Percentiles rank a stretch among this genome's conserved stretches.
Evolutionary conservation across 2,113 vertebrate genomes (phyloP).

Genomic region (Neolamprologus fasciatus): DNA sequence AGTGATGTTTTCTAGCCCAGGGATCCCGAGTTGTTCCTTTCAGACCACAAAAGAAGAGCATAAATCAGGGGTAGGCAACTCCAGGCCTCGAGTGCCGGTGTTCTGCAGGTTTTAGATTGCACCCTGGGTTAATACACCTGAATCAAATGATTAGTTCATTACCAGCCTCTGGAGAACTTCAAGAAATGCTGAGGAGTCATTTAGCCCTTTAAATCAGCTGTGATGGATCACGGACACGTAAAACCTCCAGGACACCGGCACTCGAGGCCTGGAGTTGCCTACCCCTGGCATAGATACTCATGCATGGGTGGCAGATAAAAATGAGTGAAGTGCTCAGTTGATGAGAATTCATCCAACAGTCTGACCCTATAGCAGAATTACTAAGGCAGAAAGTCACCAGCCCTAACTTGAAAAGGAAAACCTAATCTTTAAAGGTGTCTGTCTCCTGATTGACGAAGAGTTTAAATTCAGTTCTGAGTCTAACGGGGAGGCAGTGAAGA

Average conservation of each 20-base stretch:
- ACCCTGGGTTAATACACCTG: no score
- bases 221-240: no score
- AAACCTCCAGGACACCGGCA: no score
- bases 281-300: neutral
- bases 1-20: neutral
- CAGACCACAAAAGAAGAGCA: neutral
- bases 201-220: no score
- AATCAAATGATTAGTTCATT: no score
- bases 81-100: no score
- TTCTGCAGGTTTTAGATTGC: no score
- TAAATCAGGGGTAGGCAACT: no score
- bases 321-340: rapidly evolving
- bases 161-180: rapidly evolving
- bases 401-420: neutral
- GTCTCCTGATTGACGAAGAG: rapidly evolving
- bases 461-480: neutral
- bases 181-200: no score
- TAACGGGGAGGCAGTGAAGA: neutral
- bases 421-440: neutral
- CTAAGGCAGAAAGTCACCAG: rapidly evolving
- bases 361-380: rapidly evolving
- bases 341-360: rapidly evolving
- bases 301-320: neutral
- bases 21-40: neutral
- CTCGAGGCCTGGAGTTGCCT: rapidly evolving